Percentiles rank a stretch among this genome's conserved stretches.
Conservation (phyloP, 2,113 vertebrate species). For the Baryphthengus martii region DNA sequence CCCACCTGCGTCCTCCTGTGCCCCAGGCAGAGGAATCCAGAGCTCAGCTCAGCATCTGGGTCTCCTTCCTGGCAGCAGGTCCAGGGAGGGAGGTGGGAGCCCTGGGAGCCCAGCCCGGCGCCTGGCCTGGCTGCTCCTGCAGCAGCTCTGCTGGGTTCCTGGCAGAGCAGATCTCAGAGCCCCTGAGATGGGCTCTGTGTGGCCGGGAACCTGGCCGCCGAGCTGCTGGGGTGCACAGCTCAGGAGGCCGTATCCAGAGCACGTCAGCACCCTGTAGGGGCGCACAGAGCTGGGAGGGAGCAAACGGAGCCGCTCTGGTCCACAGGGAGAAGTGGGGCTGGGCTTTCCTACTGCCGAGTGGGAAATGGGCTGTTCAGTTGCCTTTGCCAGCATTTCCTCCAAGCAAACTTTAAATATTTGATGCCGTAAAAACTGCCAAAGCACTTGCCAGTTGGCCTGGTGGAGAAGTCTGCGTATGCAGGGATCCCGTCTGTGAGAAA, state of each 20-base stretch:
- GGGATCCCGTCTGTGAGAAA: constrained; percentile 13
- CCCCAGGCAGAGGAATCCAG: background rate
- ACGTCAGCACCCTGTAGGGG: rapidly evolving
- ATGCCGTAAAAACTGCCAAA: background rate
- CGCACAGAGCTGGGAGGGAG: background rate
- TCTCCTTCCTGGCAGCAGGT: rapidly evolving
- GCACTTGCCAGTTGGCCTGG: background rate
- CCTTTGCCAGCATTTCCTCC: background rate
- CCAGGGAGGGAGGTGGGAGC: background rate
- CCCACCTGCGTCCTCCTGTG: rapidly evolving
- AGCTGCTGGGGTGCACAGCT: background rate
- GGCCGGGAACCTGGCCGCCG: too few species aligned
- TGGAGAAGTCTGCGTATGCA: background rate
- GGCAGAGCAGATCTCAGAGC: background rate
- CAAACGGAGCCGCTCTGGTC: background rate
- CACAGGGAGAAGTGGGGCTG: rapidly evolving
- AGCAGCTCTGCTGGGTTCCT: background rate
- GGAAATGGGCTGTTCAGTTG: background rate
- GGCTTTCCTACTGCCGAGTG: background rate
- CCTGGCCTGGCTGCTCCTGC: background rate
- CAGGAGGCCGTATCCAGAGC: background rate
- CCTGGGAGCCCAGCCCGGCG: background rate
- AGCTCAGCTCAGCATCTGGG: background rate
- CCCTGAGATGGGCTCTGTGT: rapidly evolving
- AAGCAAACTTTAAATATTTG: background rate